Conservation (phyloP, 1,140 invertebrate genomes). For the Aphis gossypii region DNA sequence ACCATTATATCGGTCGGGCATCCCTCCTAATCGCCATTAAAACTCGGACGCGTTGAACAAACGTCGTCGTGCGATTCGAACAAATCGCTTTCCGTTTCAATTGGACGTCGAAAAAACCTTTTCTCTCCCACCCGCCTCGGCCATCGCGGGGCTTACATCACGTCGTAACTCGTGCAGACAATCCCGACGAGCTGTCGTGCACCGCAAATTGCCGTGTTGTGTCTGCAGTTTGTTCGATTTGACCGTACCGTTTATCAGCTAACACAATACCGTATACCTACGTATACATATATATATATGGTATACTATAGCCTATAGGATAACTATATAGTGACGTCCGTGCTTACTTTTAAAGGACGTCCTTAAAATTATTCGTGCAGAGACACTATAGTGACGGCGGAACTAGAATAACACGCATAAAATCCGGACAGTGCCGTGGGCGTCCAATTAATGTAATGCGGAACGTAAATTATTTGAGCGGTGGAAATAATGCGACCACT, state of each 20-base stretch:
- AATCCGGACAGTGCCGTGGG: not conserved
- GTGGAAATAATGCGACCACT: not conserved
- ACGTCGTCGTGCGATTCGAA: not conserved
- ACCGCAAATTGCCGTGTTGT: not conserved
- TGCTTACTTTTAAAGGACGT: too few relatives aligned
- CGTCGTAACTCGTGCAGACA: not conserved
- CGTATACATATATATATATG: too few relatives aligned
- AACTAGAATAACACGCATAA: not conserved
- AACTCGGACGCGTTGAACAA: not conserved
- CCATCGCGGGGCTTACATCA: not conserved
- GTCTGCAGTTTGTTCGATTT: too few relatives aligned
- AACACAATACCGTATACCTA: too few relatives aligned
- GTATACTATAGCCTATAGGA: too few relatives aligned
- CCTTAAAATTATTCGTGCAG: not conserved
- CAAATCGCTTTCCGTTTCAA: not conserved
- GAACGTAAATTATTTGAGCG: not conserved
- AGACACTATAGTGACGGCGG: not conserved
- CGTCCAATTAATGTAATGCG: slow-evolving; percentile 17
- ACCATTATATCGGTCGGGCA: not conserved
- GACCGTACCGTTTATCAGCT: too few relatives aligned
- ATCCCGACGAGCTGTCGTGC: too few relatives aligned
- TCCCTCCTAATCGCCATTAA: not conserved
- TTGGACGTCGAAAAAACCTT: not conserved
- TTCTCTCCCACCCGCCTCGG: not conserved
- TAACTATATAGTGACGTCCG: too few relatives aligned